These are phyloP conservation scores for Heterotis niloticus DNA, from an alignment of 2,113 vertebrate genomes.

Conservation along the genomic window DNA sequence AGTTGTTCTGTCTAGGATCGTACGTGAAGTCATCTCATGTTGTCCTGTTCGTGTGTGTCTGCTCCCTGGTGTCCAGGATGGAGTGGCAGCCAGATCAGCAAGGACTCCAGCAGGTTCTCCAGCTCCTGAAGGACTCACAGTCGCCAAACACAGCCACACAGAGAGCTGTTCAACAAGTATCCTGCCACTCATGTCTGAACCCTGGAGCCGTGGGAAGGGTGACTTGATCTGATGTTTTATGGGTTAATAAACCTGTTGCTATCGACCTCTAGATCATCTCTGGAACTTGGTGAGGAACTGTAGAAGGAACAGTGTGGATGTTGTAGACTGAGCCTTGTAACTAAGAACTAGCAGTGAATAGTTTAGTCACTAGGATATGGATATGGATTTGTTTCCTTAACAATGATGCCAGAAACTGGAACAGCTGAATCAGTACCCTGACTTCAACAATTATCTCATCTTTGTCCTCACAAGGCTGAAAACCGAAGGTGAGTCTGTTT, in stretches of 20 bases:
- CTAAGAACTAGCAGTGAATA: too few relatives aligned
- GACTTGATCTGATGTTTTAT: background rate
- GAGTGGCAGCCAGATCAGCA: conserved; percentile 94
- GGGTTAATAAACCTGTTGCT: too few relatives aligned
- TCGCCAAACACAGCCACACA: conserved; percentile 90
- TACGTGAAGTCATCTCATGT: background rate
- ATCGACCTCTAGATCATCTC: too few relatives aligned
- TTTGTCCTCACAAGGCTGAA: conserved; percentile 90
- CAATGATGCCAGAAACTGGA: conserved; percentile 79
- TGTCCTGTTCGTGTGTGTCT: conserved; percentile 8
- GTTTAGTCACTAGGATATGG: background rate
- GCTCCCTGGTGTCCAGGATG: conserved; percentile 62
- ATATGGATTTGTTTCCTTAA: conserved; percentile 61
- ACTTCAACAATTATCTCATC: conserved; percentile 95
- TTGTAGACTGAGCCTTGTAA: background rate
- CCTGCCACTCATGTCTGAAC: conserved; percentile 44
- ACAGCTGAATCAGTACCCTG: conserved; percentile 90
- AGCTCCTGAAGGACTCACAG: conserved; percentile 90
- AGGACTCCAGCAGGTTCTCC: conserved; percentile 90
- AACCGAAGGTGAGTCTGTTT: conserved; percentile 71
- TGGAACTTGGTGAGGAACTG: too few relatives aligned
- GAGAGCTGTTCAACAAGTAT: conserved; percentile 89
- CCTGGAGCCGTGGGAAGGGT: background rate
- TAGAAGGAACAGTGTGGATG: background rate
- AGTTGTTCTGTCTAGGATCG: background rate